Base-by-base conservation (phyloP, 2,113 vertebrate species). In the Pao palembangensis region DNA sequence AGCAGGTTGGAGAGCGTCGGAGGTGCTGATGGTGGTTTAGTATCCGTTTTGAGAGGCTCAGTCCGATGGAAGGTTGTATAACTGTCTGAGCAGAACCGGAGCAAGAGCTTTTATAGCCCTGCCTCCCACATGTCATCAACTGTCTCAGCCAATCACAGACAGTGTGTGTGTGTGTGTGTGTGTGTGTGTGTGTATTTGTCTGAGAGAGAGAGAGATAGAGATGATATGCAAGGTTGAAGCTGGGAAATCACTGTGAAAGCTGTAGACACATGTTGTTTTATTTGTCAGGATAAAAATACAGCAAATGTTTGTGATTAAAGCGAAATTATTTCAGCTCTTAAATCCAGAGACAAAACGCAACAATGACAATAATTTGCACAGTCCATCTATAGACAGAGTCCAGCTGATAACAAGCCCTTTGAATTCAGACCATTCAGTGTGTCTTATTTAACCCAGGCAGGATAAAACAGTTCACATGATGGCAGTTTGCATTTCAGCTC, bases 101-200 rank as follows among this genome's bases (percentile, higher is more conserved):
- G 17, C 54, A 12, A 6, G 18, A 61, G 4, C 74, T 96, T 38
- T 93, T 95, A 94, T 88, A 38, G 5, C 41, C 55, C 73, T 43
- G 67, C 78, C 77, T 79, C 72, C 34, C 51, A 53, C 25, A 51
- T 78, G 75, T 89, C 88, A 88, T 68, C 85, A 51, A 4, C 53
- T 14, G 15, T 44, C 47, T 65, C 76, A 69, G 71, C 91, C 88
- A 91, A 89, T 90, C 66, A 31, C 52, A 64, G 66, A 43, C 6
- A 14, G 19, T 21, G 51, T 46, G 44, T 46, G 44, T 46, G 44
- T 46, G 44, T 44, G 43, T 44, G 43, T 44, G 43, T 44, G 14
- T 44, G 43, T 43, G 43, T 44, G 43, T 44, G 6, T 44, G 43
- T 11, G 6, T 44, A 13, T 43, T 10, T 43, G 42, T 43, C 10